Conservation (phyloP, 2,888 invertebrate genomes). For the Leptinotarsa peninsularis region DNA sequence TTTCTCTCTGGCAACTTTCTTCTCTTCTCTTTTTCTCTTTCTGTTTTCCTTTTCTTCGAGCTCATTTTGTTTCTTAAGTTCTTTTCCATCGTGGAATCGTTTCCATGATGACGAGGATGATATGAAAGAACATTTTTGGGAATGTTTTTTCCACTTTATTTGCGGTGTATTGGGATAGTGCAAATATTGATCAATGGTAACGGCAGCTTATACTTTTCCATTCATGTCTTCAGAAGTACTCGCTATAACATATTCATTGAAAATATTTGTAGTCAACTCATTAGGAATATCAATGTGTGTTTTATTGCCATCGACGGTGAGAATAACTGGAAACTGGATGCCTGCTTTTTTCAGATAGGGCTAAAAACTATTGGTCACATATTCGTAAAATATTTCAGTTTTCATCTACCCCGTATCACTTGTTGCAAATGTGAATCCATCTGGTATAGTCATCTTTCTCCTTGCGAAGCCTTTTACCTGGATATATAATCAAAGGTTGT, state of each 20-base stretch:
- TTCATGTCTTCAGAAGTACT: not conserved
- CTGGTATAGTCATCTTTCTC: not conserved
- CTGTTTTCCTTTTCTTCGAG: too few relatives aligned
- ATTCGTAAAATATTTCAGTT: constrained; percentile 38
- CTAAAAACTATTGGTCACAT: constrained; percentile 33
- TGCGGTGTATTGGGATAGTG: too few relatives aligned
- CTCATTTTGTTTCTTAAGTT: too few relatives aligned
- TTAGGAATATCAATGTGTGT: constrained; percentile 4
- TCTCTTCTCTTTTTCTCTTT: too few relatives aligned
- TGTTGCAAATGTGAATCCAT: constrained; percentile 6
- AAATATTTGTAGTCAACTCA: too few relatives aligned
- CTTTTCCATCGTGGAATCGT: not conserved
- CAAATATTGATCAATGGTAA: not conserved
- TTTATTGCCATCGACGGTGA: constrained; percentile 38
- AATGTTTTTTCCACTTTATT: too few relatives aligned
- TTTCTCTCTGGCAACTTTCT: too few relatives aligned
- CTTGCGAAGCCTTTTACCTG: too few relatives aligned
- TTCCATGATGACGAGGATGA: too few relatives aligned
- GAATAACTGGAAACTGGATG: constrained; percentile 30
- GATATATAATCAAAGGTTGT: too few relatives aligned
- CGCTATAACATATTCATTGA: not conserved
- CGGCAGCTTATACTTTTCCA: not conserved
- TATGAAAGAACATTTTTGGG: too few relatives aligned
- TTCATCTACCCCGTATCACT: constrained; percentile 41
- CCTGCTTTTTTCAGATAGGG: constrained; percentile 22